phyloP scores from a whole-genome alignment of 2,797 vertebrate genomes.

The Liparis tanakae region DNA sequence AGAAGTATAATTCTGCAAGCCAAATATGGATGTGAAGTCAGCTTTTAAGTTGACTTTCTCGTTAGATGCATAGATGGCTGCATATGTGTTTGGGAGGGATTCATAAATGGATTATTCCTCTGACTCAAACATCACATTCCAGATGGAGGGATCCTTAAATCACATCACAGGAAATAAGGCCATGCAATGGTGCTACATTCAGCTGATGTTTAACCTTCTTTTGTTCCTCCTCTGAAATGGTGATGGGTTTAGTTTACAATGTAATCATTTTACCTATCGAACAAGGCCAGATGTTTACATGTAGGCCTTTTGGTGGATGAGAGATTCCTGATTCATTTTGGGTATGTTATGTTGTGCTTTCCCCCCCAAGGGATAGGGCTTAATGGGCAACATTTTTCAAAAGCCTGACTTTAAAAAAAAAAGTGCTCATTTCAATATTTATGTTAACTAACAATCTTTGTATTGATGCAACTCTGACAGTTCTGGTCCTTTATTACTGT shows the following conservation, averaged over 20 bases:
- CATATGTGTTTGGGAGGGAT: background rate
- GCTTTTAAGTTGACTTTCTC: background rate
- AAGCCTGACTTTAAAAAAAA: background rate
- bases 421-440: background rate
- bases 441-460: background rate
- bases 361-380: too few relatives aligned
- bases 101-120: background rate
- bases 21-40: too few relatives aligned
- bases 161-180: background rate
- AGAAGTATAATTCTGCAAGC: too few relatives aligned
- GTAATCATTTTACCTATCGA: too few relatives aligned
- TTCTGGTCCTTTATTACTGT: background rate
- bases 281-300: too few relatives aligned
- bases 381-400: background rate
- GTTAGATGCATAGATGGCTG: background rate
- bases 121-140: background rate
- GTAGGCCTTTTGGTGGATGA: too few relatives aligned
- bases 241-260: too few relatives aligned
- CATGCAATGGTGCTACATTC: background rate
- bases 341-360: too few relatives aligned
- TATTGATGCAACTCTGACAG: background rate
- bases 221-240: too few relatives aligned
- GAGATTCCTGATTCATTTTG: too few relatives aligned
- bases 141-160: background rate
- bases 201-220: background rate